Evolutionary conservation across 2,888 invertebrate species (phyloP).

Genomic region (Phorcus lineatus): DNA sequence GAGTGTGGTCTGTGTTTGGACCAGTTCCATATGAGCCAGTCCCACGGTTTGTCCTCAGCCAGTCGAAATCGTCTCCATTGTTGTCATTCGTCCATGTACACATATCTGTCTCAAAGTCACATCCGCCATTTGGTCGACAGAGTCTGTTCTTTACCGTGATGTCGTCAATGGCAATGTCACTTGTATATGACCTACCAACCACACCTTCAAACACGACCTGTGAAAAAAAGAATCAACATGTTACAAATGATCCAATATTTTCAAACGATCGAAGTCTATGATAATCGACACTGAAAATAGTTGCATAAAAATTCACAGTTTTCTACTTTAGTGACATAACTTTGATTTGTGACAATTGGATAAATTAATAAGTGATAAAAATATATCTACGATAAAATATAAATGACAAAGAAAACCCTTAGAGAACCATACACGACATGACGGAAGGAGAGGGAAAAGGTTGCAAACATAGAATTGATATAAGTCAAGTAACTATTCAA

Average conservation of each 20-base stretch:
- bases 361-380: too few relatives aligned
- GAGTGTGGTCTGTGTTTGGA: conserved; percentile 89
- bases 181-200: conserved; percentile 48
- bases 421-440: too few relatives aligned
- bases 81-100: conserved; percentile 58
- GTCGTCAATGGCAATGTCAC: conserved; percentile 72
- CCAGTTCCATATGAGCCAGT: conserved; percentile 79
- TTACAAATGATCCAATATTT: too few relatives aligned
- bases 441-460: too few relatives aligned
- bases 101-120: conserved; percentile 66
- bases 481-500: background rate
- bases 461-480: too few relatives aligned
- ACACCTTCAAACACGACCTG: conserved; percentile 69
- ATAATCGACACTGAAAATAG: background rate
- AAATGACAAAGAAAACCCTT: too few relatives aligned
- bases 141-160: conserved; percentile 49
- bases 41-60: conserved; percentile 50
- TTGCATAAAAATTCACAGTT: background rate
- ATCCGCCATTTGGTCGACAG: conserved; percentile 57
- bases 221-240: background rate
- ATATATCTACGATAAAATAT: too few relatives aligned
- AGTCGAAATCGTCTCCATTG: conserved; percentile 65
- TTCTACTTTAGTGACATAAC: too few relatives aligned
- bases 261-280: background rate
- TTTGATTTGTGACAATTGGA: too few relatives aligned